Evolutionary conservation across 2,113 vertebrate genomes (phyloP), one percentile per base, ranked within the genome.

Genomic region (Pleuronectes platessa): DNA sequence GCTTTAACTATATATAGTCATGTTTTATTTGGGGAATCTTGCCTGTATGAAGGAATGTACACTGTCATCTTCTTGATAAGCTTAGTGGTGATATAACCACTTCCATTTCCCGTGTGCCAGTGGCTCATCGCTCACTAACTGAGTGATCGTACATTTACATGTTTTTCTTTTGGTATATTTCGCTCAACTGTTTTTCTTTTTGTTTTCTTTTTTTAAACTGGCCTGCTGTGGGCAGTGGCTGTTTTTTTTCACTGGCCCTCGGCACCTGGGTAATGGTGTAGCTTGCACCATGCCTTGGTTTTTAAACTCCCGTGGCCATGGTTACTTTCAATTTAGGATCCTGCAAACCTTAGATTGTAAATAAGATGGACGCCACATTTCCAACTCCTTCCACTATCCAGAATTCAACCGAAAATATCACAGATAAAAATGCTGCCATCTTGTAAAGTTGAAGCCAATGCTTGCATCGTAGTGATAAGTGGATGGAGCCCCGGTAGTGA

Each of bases 1-100:
- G 3, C 27, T 59, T 2, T 21, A 18, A 14, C 31, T 45, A 2
- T 53, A n/a, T 42, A 31, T 61, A 21, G 37, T 74, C 45, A 17
- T 55, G 35, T 66, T 67, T 69, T 53, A 45, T 65, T 20, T 53
- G 6, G 21, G 20, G 49, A 13, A 78, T 58, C n/a, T 11, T 23
- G 3, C 18, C 15, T 40, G 3, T 12, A 9, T 23, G 2, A 60
- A 71, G 26, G 13, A 70, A 31, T 53, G 11, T 12, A 51, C 47
- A 51, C 15, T 51, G 24, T 24, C 13, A 18, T 51, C 45, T 26
- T 51, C 26, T 56, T 51, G 55, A 72, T 68, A 9, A 65, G 42
- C 60, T 61, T 37, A 14, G 14, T 24, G n/a, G 13, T 14, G 20
- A 62, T 49, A 60, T 49, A 61, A 68, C 42, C 2, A 9, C 35